Percentiles rank a stretch among this genome's conserved stretches.
phyloP scores from a whole-genome alignment of 2,797 vertebrate species.

The Oreonectes daqikongensis region DNA sequence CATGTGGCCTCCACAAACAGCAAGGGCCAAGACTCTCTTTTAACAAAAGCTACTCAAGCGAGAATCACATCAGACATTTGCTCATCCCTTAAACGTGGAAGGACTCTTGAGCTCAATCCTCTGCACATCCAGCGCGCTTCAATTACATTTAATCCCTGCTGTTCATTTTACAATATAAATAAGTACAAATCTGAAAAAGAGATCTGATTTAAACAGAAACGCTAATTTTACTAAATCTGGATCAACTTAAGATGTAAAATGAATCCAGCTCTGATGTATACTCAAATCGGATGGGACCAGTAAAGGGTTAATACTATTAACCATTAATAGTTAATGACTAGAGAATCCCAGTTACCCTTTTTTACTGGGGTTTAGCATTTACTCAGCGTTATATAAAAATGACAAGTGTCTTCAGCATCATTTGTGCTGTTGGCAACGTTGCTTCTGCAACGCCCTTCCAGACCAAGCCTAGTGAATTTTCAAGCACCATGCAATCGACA shows the following conservation, averaged over 20 bases:
- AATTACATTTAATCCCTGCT: conserved; percentile 23
- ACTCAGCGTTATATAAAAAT: conserved; percentile 6
- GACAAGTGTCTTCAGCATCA: not conserved
- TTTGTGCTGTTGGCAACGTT: not conserved
- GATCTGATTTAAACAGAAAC: not conserved
- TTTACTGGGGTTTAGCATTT: conserved; percentile 13
- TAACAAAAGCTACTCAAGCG: conserved; percentile 52
- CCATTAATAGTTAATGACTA: conserved; percentile 33
- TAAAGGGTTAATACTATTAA: conserved; percentile 4
- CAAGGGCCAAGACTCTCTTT: conserved; percentile 42
- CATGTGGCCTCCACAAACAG: conserved; percentile 35
- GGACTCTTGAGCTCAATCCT: conserved; percentile 6
- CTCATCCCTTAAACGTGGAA: conserved; percentile 38
- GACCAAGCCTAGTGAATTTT: not conserved
- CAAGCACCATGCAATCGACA: not conserved
- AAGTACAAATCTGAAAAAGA: not conserved
- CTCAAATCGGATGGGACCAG: not conserved
- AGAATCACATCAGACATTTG: conserved; percentile 46
- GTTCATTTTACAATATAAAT: not conserved
- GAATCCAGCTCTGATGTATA: not conserved
- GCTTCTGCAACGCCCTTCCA: conserved; percentile 7
- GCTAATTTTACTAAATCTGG: not conserved
- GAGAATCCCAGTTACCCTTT: conserved; percentile 2
- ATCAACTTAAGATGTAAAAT: not conserved
- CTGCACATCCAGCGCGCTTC: conserved; percentile 29